Evolutionary conservation across 1,140 invertebrate genomes (phyloP).

Genomic region (Formica selysi): DNA sequence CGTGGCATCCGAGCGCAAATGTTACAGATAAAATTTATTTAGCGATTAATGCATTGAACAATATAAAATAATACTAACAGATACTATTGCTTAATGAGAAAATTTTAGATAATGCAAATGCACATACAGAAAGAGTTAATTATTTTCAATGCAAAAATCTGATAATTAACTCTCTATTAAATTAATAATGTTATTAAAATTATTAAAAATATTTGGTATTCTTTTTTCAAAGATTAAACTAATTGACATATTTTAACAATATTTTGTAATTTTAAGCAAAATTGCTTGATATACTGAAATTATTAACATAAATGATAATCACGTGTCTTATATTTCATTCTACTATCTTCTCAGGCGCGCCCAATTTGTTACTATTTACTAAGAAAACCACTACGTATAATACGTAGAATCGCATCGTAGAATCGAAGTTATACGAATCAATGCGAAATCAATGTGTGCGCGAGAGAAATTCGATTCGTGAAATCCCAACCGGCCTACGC

Average conservation of each 20-base stretch:
- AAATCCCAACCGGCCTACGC: slow-evolving; percentile 58
- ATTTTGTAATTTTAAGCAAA: neutral
- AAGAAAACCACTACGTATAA: slow-evolving; percentile 7
- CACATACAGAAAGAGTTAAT: neutral
- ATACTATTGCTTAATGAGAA: neutral
- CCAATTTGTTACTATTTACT: slow-evolving; percentile 18
- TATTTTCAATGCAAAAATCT: neutral
- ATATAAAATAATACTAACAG: neutral
- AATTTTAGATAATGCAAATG: neutral
- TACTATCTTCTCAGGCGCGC: neutral
- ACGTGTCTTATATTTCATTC: neutral
- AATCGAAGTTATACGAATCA: slow-evolving; percentile 34
- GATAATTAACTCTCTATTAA: neutral
- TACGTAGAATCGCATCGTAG: slow-evolving; percentile 4
- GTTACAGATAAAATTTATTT: slow-evolving; percentile 3
- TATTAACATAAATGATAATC: no score
- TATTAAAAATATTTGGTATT: neutral
- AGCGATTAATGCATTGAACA: neutral
- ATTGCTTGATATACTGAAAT: neutral
- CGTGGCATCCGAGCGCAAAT: neutral
- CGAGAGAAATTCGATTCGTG: slow-evolving; percentile 24
- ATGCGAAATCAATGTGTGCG: neutral
- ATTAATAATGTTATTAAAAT: neutral
- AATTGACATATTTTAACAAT: neutral
- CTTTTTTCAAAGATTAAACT: neutral